Conservation (phyloP, 2,797 vertebrate genomes). For the Chiropotes sagulatus region DNA sequence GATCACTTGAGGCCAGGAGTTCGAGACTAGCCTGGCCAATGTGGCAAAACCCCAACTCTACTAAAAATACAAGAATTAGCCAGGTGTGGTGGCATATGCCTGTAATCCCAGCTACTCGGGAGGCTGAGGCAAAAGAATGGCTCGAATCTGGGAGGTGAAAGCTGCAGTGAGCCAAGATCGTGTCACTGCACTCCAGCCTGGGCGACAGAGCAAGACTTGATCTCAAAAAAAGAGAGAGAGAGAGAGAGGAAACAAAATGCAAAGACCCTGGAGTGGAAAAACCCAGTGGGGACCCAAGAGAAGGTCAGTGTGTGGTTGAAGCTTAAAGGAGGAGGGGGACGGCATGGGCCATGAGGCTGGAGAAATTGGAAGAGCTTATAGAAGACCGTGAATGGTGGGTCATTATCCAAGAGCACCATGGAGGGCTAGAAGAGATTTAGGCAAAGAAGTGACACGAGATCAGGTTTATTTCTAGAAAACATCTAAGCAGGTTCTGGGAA, state of each 20-base stretch:
- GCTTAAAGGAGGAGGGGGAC: neutral
- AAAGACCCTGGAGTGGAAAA: neutral
- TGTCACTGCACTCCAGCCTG: too few relatives aligned
- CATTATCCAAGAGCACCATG: accelerated
- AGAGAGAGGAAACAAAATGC: neutral
- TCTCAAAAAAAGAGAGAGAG: too few relatives aligned
- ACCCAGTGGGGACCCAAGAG: too few relatives aligned
- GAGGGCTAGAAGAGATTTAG: neutral
- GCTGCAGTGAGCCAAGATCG: too few relatives aligned
- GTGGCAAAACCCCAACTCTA: too few relatives aligned
- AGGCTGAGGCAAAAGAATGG: too few relatives aligned
- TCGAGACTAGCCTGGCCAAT: too few relatives aligned
- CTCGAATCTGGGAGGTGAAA: too few relatives aligned
- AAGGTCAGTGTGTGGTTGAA: neutral
- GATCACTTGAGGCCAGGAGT: too few relatives aligned
- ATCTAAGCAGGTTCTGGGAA: neutral
- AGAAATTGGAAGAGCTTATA: neutral
- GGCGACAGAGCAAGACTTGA: accelerated
- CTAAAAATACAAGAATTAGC: too few relatives aligned
- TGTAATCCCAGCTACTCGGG: too few relatives aligned
- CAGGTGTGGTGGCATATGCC: accelerated
- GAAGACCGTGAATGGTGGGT: neutral
- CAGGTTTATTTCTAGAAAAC: too few relatives aligned
- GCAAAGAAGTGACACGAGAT: neutral
- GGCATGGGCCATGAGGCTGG: neutral